Evolutionary conservation across 2,888 invertebrate species (phyloP), one percentile per base, ranked within the genome.

Genomic region (Noctua janthina): DNA sequence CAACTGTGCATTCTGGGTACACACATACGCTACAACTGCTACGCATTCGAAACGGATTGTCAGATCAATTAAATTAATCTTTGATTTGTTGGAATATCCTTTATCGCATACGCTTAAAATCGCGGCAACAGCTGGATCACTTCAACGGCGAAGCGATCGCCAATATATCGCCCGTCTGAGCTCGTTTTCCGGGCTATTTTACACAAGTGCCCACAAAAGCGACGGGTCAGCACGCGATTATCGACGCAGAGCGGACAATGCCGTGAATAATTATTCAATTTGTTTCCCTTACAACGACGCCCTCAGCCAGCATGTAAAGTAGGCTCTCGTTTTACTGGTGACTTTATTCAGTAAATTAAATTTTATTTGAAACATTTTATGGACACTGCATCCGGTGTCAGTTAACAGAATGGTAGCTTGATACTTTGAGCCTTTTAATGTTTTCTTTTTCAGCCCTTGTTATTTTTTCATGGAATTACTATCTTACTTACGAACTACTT

Each of bases 241-340:
- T 94, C 93, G 93, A 92, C 93, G 91, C 90, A 88, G 88, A 83
- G 85, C 88, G 92, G 91, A 94, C 93, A 94, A 95, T 94, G 90
- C 91, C 87, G 86, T 89, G 92, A 92, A 94, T 95, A 96, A 96
- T 95, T 95, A 95, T 95, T 94, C 95, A 95, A 95, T 95, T 96
- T 95, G 95, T 95, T 92, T 93, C 94, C 92, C 92, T 92, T 82
- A 79, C 82, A 89, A 76, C 69, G 84, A 75, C 76, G 79, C 77
- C 76, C 79, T 82, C 79, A 74, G 59, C 79, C 68, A 54, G 83
- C 83, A 89, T 89, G 82, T 87, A 75, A 89, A 90, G 85, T 87
- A 88, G 79, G 78, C 76, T 75, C 79, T 82, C 83, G 78, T 85
- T 87, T 72, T 68, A 82, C 74, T 77, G 69, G 66, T 70, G 39